These are phyloP conservation scores for Ascaphus truei DNA, from an alignment of 2,113 vertebrate species.

Conservation along the genomic window DNA sequence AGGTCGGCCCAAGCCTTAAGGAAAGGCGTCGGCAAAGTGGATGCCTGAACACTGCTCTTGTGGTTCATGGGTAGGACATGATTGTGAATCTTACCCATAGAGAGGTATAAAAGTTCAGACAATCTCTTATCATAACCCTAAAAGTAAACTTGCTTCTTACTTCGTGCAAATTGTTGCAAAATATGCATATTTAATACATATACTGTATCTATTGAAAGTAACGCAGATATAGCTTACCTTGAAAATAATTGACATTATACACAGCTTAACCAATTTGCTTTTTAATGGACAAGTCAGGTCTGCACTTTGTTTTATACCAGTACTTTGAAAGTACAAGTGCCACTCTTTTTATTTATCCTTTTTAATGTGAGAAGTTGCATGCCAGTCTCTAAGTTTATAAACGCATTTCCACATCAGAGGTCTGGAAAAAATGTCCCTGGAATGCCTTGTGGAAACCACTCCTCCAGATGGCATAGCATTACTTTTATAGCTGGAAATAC, in stretches of 20 bases:
- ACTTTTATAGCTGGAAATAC: constrained; percentile 53
- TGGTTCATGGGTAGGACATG: constrained; percentile 42
- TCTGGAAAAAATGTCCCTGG: constrained; percentile 62
- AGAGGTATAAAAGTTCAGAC: constrained; percentile 13
- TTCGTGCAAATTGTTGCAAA: neutral
- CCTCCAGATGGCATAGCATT: constrained; percentile 47
- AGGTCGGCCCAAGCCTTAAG: constrained; percentile 40
- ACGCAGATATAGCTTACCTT: too few species aligned
- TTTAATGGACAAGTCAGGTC: too few species aligned
- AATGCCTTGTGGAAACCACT: constrained; percentile 63
- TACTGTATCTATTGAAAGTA: too few species aligned
- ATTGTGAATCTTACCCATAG: constrained; percentile 30
- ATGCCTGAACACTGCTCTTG: too few species aligned
- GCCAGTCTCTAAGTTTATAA: constrained; percentile 51
- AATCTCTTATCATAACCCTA: neutral
- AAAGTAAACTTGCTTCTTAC: neutral
- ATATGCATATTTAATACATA: too few species aligned
- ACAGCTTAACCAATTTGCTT: too few species aligned
- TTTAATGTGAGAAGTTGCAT: constrained; percentile 40
- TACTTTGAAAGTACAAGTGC: too few species aligned
- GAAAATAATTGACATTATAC: too few species aligned
- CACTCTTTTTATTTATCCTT: too few species aligned
- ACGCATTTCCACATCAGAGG: constrained; percentile 54
- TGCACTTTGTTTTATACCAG: too few species aligned
- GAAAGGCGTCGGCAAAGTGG: constrained; percentile 37